Evolutionary conservation across 2,888 invertebrate genomes (phyloP), one percentile per base, ranked within the genome.

Genomic region (Resseliella maxima): DNA sequence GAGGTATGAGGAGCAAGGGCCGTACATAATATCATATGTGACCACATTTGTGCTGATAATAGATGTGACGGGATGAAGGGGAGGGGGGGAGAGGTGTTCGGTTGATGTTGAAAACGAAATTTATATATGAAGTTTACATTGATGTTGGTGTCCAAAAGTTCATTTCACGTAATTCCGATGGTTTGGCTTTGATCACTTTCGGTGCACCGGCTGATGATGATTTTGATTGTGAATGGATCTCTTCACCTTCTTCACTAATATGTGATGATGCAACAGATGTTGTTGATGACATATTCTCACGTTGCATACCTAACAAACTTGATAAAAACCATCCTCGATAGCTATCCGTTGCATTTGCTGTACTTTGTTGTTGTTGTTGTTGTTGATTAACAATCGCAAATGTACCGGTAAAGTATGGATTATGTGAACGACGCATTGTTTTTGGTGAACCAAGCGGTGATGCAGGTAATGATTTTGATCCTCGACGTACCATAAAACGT

Each of bases 81-180:
- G 31, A 18, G 36, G 81, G 27, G 27, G 36, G 31, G 81, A 27
- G 18, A 5, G 35, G n/a, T n/a, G n/a, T n/a, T n/a, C n/a, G n/a
- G n/a, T n/a, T n/a, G n/a, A n/a, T 45, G 41, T 45, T 86, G 6
- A 72, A 72, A 24, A 27, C 18, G 31, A 31, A 31, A 31, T 36
- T 45, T 31, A 15, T 72, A 72, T 3, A 72, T 72, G 72, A 72
- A 36, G n/a, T 41, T 87, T 93, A 96, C 96, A 96, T 96, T 0
- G 96, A 96, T 12, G 96, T 96, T 0, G 96, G 96, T 8, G 96
- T 95, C 95, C 95, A 96, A 91, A 96, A 96, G 90, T 96, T 96
- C 94, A 96, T 94, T 91, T 96, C 96, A 85, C 96, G 91, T 21
- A 96, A 91, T 89, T 96, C 95, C 0, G 95, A 94, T 0, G 94